Conservation (phyloP, 2,113 vertebrate genomes). For the Carollia perspicillata region DNA sequence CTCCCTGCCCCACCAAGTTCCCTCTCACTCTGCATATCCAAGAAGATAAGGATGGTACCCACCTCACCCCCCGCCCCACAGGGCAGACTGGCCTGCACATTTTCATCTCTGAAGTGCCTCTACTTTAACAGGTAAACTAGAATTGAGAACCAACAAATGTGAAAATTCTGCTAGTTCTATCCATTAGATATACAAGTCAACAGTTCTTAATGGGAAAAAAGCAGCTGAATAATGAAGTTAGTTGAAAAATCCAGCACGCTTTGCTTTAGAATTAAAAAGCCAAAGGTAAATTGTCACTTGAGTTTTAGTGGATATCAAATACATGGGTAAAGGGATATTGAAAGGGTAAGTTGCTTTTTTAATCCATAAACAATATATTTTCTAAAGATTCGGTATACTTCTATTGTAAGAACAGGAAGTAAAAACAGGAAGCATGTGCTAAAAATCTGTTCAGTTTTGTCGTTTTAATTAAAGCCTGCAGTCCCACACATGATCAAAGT, state of each 20-base stretch:
- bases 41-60: neutral
- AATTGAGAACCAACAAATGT: neutral
- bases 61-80: accelerated
- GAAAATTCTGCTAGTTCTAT: neutral
- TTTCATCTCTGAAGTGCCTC: neutral
- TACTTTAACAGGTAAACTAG: neutral
- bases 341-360: neutral
- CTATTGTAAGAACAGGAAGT: neutral
- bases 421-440: slow-evolving; percentile 36
- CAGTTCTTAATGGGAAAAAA: slow-evolving; percentile 39
- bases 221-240: neutral
- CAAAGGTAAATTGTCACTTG: slow-evolving; percentile 30
- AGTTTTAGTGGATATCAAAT: slow-evolving; percentile 22
- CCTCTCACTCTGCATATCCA: neutral
- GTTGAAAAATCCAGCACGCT: neutral
- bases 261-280: slow-evolving; percentile 50
- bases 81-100: neutral
- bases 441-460: slow-evolving; percentile 28
- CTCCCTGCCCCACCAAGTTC: neutral
- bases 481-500: neutral
- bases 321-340: neutral
- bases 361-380: neutral
- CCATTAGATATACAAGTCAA: neutral
- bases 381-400: neutral
- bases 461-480: slow-evolving; percentile 28